A percentile compares a stretch with the other conserved stretches of the same genome.
Conservation (phyloP, 2,888 invertebrate species). For the Clanis bilineata region DNA sequence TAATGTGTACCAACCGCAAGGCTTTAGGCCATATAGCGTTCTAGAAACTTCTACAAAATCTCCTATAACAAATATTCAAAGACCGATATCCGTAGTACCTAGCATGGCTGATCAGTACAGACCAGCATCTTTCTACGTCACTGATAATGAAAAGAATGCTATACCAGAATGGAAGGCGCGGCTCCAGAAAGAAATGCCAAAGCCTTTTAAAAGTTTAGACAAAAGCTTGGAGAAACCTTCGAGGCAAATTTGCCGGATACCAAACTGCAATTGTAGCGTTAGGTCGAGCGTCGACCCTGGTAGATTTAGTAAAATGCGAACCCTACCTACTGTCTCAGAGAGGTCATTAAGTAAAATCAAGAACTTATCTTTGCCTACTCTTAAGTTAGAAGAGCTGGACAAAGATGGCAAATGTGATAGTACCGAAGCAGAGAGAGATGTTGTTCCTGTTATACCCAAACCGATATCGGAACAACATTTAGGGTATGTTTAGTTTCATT, state of each 20-base stretch:
- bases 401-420: conserved; percentile 49
- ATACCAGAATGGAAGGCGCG: conserved; percentile 70
- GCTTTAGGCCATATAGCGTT: conserved; percentile 72
- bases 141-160: conserved; percentile 58
- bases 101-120: conserved; percentile 66
- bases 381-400: conserved; percentile 66
- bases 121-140: conserved; percentile 69
- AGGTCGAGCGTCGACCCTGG: conserved; percentile 45
- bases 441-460: conserved; percentile 49
- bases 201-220: conserved; percentile 58
- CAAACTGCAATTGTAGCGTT: conserved; percentile 70
- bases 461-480: conserved; percentile 81
- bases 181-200: conserved; percentile 64
- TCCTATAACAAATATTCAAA: conserved; percentile 52
- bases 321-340: conserved; percentile 61
- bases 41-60: conserved; percentile 62
- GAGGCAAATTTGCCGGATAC: conserved; percentile 65
- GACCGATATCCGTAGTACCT: conserved; percentile 74
- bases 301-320: conserved; percentile 62
- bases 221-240: conserved; percentile 63
- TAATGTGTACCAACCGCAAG: conserved; percentile 51
- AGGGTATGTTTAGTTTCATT: conserved; percentile 73
- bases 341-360: conserved; percentile 61
- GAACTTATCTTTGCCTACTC: conserved; percentile 71
- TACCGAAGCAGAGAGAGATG: conserved; percentile 62